Conservation (phyloP, 53 echinoderm and acorn worm genomes). For the Apostichopus leukothele region DNA sequence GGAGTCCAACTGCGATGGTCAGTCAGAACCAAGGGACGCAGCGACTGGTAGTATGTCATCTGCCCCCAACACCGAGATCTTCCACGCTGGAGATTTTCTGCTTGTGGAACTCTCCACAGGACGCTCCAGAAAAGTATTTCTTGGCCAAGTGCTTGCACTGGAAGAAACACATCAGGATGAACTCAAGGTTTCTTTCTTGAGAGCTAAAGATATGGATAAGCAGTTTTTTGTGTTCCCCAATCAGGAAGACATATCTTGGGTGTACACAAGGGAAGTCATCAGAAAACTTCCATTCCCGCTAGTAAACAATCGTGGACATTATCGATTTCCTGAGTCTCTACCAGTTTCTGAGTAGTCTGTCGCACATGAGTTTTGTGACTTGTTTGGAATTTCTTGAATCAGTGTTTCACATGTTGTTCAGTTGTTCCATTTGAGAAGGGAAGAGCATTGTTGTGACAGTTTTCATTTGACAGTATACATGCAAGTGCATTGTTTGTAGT, state of each 20-base stretch:
- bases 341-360: constrained; percentile 15
- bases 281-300: background rate
- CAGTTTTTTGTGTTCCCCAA: constrained; percentile 24
- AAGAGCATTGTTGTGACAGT: no score
- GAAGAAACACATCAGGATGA: constrained; percentile 8
- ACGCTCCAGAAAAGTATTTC: background rate
- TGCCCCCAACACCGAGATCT: background rate
- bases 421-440: no score
- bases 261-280: constrained; percentile 4
- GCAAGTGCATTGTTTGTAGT: no score
- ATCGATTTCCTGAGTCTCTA: background rate
- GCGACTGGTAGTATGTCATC: background rate
- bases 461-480: no score
- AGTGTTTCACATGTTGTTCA: background rate
- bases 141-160: constrained; percentile 8
- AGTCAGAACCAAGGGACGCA: background rate
- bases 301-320: constrained; percentile 21
- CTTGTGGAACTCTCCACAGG: constrained; percentile 6
- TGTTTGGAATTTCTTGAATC: no score
- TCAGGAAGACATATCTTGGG: constrained; percentile 13
- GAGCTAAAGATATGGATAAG: background rate
- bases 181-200: background rate
- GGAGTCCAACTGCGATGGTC: background rate
- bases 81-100: constrained; percentile 4
- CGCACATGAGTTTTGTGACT: no score